These are phyloP conservation scores for Ellobium chinense DNA, from an alignment of 2,888 invertebrate species.

Conservation along the genomic window DNA sequence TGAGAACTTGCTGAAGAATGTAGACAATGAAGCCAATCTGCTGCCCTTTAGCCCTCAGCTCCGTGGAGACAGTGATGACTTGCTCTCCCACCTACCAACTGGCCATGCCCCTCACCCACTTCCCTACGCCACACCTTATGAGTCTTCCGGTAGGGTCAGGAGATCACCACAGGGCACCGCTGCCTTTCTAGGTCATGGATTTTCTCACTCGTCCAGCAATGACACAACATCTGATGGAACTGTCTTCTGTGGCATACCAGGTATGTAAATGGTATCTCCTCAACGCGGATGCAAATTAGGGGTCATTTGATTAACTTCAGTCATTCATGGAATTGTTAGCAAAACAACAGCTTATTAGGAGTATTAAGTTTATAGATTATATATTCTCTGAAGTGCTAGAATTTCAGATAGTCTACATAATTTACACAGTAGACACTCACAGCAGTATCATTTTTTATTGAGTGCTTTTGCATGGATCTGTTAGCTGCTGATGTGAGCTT, in stretches of 20 bases:
- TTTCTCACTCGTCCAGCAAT: background rate
- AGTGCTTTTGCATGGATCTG: too few species aligned
- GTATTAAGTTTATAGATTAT: too few species aligned
- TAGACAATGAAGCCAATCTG: conserved; percentile 54
- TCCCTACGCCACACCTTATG: background rate
- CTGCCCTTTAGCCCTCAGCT: conserved; percentile 48
- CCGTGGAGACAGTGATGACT: background rate
- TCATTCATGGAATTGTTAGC: too few species aligned
- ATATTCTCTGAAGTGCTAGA: too few species aligned
- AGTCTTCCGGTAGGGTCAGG: background rate
- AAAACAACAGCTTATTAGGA: too few species aligned
- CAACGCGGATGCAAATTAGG: too few species aligned
- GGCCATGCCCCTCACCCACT: background rate
- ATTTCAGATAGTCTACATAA: too few species aligned
- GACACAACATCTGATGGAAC: conserved; percentile 53
- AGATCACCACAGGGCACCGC: background rate
- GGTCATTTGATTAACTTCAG: too few species aligned
- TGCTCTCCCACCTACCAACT: background rate
- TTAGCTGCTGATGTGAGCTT: too few species aligned
- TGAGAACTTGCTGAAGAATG: conserved; percentile 87
- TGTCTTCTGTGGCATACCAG: conserved; percentile 85
- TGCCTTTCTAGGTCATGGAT: background rate
- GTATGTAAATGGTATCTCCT: too few species aligned
- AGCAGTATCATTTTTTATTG: too few species aligned
- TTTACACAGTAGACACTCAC: too few species aligned